These are phyloP conservation scores for Caerostris darwini DNA, from an alignment of 1,140 invertebrate species.

Conservation along the genomic window DNA sequence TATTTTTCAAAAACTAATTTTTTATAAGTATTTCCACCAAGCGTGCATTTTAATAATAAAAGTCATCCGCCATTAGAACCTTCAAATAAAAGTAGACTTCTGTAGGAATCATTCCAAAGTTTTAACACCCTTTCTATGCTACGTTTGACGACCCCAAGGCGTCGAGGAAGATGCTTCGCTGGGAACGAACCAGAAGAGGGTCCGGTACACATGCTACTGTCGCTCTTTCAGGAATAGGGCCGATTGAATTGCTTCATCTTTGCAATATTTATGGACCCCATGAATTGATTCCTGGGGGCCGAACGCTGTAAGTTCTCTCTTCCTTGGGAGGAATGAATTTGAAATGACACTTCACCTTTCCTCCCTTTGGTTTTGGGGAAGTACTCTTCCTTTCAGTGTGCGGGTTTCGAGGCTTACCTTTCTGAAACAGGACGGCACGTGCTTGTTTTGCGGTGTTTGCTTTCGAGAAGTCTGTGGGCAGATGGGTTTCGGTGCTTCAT, in stretches of 20 bases:
- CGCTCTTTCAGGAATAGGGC: background rate
- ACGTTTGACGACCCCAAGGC: background rate
- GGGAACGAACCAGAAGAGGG: too few species aligned
- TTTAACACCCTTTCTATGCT: background rate
- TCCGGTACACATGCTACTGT: background rate
- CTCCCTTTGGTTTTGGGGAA: background rate
- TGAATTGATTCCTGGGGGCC: background rate
- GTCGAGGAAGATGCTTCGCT: background rate
- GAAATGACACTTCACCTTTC: background rate
- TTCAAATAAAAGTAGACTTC: too few species aligned
- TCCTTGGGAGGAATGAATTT: constrained; percentile 1
- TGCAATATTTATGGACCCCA: constrained; percentile 1
- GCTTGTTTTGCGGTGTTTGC: too few species aligned
- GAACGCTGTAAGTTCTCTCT: background rate
- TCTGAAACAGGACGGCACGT: background rate
- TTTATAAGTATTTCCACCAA: too few species aligned
- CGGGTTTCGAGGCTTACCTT: background rate
- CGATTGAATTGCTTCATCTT: background rate
- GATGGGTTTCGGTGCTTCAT: too few species aligned
- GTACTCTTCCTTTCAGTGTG: background rate
- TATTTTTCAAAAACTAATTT: too few species aligned
- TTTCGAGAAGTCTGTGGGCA: too few species aligned
- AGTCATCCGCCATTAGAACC: too few species aligned
- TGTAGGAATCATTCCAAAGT: background rate
- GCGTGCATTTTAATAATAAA: too few species aligned